Conservation (phyloP, 2,113 vertebrate genomes). For the Platichthys stellatus region DNA sequence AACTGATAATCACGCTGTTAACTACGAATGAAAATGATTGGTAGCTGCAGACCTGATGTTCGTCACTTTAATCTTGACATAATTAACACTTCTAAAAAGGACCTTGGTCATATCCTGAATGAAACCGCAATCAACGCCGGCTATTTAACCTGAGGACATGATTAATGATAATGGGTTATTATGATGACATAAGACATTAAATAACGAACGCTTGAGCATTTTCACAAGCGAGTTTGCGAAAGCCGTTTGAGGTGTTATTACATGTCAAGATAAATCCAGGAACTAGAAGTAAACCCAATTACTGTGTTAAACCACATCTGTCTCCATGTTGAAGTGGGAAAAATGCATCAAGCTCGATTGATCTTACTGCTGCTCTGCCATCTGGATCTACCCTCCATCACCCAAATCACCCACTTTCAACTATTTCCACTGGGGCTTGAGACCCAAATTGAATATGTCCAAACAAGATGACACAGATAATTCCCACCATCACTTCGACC, state of each 20-base stretch:
- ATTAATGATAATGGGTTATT: conserved; percentile 4
- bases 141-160: background rate
- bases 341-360: conserved; percentile 75
- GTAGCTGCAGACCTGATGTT: background rate
- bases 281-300: conserved; percentile 70
- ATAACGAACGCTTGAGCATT: conserved; percentile 17
- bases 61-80: background rate
- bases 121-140: background rate
- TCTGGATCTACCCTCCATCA: conserved; percentile 78
- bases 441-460: conserved; percentile 88
- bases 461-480: conserved; percentile 87
- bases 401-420: conserved; percentile 80
- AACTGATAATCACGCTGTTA: background rate
- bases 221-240: conserved; percentile 28
- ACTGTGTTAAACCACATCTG: conserved; percentile 75
- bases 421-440: conserved; percentile 83
- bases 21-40: background rate
- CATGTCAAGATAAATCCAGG: conserved; percentile 64
- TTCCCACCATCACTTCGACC: conserved; percentile 86
- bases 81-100: background rate
- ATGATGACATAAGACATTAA: conserved; percentile 12
- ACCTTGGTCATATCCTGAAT: background rate
- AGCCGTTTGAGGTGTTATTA: conserved; percentile 48
- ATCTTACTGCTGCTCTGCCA: conserved; percentile 76
- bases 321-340: conserved; percentile 68